Percentiles rank a stretch among this genome's conserved stretches.
These are phyloP conservation scores for Bombus affinis DNA, from an alignment of 1,140 invertebrate species.

Conservation along the genomic window DNA sequence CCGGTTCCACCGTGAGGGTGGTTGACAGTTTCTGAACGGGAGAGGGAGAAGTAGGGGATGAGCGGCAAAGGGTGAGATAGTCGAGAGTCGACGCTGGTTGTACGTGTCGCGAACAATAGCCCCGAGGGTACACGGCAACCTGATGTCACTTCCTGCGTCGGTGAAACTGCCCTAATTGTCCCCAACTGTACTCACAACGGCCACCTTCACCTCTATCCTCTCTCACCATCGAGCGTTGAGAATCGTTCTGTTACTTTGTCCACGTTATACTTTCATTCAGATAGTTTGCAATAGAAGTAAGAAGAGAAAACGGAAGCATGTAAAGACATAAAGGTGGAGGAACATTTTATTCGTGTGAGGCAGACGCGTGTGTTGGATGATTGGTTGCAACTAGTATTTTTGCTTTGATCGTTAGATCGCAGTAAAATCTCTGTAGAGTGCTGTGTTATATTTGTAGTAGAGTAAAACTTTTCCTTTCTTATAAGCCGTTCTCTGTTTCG, in stretches of 20 bases:
- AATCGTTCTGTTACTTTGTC: slow-evolving; percentile 35
- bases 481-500: no score
- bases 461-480: no score
- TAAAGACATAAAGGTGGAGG: no score
- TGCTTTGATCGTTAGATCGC: no score
- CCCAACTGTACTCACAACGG: slow-evolving; percentile 63
- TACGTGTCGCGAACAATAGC: slow-evolving; percentile 73
- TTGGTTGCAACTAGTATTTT: no score
- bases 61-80: slow-evolving; percentile 61
- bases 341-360: no score
- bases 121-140: slow-evolving; percentile 71
- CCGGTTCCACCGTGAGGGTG: slow-evolving; percentile 51
- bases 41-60: slow-evolving; percentile 34
- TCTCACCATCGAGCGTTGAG: slow-evolving; percentile 10
- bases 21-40: slow-evolving; percentile 63
- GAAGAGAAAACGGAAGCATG: not conserved
- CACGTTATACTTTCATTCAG: slow-evolving; percentile 14
- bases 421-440: no score
- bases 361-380: not conserved
- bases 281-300: not conserved
- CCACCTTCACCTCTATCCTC: slow-evolving; percentile 19
- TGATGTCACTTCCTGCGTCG: slow-evolving; percentile 73
- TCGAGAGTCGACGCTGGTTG: slow-evolving; percentile 66
- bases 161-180: slow-evolving; percentile 72
- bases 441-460: no score